These are phyloP conservation scores for Ptychoptera contaminata DNA, from an alignment of 2,888 invertebrate genomes.

Conservation along the genomic window DNA sequence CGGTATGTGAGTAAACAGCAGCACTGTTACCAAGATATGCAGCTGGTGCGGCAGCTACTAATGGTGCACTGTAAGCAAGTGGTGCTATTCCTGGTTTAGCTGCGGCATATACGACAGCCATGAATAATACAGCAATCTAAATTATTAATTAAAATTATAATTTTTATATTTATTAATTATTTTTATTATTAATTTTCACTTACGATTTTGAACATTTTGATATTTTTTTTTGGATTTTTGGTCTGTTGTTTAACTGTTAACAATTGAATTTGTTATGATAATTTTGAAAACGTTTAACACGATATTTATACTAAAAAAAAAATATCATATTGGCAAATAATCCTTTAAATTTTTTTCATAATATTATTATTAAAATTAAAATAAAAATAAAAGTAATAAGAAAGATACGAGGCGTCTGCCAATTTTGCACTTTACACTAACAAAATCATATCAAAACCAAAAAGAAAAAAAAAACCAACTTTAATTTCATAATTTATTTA, in stretches of 20 bases:
- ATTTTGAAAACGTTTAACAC: too few relatives aligned
- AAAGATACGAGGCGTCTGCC: too few relatives aligned
- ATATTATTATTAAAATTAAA: too few relatives aligned
- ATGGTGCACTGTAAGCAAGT: constrained; percentile 8
- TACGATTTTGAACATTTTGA: constrained; percentile 5
- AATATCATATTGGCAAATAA: too few relatives aligned
- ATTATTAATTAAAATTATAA: neutral
- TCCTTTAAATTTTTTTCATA: too few relatives aligned
- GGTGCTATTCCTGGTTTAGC: constrained; percentile 6
- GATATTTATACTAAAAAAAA: too few relatives aligned
- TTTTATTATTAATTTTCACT: neutral
- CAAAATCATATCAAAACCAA: too few relatives aligned
- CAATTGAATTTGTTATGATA: neutral
- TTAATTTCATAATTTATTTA: too few relatives aligned
- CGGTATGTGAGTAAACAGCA: constrained; percentile 1
- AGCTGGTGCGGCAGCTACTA: constrained; percentile 7
- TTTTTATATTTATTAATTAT: neutral
- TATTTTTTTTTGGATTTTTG: neutral
- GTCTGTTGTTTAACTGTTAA: neutral
- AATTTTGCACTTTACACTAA: too few relatives aligned
- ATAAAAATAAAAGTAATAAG: too few relatives aligned
- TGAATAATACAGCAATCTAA: constrained; percentile 1
- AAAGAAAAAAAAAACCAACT: too few relatives aligned
- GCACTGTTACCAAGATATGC: constrained; percentile 4
- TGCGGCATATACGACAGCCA: constrained; percentile 9